Conservation (phyloP, 1,140 invertebrate species). For the Limonius californicus region DNA sequence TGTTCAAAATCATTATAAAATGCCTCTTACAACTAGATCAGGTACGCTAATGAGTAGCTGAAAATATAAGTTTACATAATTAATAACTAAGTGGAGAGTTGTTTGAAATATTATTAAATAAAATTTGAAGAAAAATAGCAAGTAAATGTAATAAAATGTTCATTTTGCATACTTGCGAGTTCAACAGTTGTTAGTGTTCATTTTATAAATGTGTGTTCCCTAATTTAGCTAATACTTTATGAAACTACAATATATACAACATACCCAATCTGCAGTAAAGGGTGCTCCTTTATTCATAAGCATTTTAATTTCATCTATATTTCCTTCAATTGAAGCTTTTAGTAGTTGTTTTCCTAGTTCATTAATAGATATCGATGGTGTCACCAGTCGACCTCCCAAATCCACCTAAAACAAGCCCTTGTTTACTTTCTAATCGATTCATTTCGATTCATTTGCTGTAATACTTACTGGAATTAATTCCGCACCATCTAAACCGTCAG, state of each 20-base stretch:
- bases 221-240: not conserved
- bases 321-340: conserved; percentile 71
- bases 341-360: conserved; percentile 82
- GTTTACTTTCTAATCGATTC: conserved; percentile 15
- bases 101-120: too few species aligned
- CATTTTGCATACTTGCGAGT: too few species aligned
- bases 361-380: conserved; percentile 31
- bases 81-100: too few species aligned
- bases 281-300: conserved; percentile 84
- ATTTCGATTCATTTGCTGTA: conserved; percentile 15
- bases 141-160: too few species aligned
- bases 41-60: too few species aligned
- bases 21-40: too few species aligned
- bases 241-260: not conserved
- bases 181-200: too few species aligned
- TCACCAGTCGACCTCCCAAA: conserved; percentile 19
- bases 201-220: not conserved
- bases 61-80: too few species aligned
- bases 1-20: too few species aligned
- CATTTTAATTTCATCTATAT: conserved; percentile 71
- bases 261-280: conserved; percentile 89
- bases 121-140: too few species aligned
- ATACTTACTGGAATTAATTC: conserved; percentile 35
- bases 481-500: not conserved
- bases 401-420: conserved; percentile 30